Percentiles rank a stretch among this genome's conserved stretches.
Evolutionary conservation across 2,888 invertebrate genomes (phyloP).

Genomic region (Galeopsomyia nigrocyanea): DNA sequence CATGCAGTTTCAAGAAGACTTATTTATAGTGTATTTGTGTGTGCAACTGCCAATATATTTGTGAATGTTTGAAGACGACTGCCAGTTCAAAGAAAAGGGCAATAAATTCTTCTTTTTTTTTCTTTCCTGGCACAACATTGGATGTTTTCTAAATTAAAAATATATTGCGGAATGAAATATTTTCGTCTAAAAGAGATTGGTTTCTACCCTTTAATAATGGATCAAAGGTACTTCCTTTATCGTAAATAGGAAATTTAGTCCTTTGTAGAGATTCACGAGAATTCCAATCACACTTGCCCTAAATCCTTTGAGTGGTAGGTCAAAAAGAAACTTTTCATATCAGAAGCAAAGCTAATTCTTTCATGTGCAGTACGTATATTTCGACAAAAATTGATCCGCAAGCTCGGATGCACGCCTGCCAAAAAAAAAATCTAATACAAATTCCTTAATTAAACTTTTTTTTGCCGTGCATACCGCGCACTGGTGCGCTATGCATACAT

Average conservation of each 20-base stretch:
- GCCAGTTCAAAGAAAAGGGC: no score
- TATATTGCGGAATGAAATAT: slow-evolving; percentile 13
- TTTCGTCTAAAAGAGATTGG: slow-evolving; percentile 28
- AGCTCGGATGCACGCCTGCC: not conserved
- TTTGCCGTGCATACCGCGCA: not conserved
- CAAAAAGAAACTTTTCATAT: slow-evolving; percentile 46
- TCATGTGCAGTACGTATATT: slow-evolving; percentile 20
- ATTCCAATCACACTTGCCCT: slow-evolving; percentile 48
- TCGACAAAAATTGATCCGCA: slow-evolving; percentile 23
- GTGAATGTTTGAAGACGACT: no score
- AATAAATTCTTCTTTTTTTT: not conserved
- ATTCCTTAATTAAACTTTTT: slow-evolving; percentile 8
- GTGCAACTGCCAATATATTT: no score
- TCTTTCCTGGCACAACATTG: slow-evolving; percentile 2
- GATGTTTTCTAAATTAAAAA: slow-evolving; percentile 25
- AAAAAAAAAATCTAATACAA: not conserved
- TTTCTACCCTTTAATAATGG: slow-evolving; percentile 40
- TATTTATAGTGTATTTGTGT: no score
- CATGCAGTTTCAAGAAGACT: no score
- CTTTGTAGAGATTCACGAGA: slow-evolving; percentile 44
- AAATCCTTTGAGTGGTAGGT: slow-evolving; percentile 39
- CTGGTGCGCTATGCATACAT: no score
- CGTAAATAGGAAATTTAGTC: slow-evolving; percentile 45
- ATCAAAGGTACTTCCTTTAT: slow-evolving; percentile 39
- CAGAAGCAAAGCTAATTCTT: slow-evolving; percentile 40